Percentiles rank a stretch among this genome's conserved stretches.
Evolutionary conservation across 2,797 vertebrate species (phyloP).

Genomic region (Darevskia nairensis): DNA sequence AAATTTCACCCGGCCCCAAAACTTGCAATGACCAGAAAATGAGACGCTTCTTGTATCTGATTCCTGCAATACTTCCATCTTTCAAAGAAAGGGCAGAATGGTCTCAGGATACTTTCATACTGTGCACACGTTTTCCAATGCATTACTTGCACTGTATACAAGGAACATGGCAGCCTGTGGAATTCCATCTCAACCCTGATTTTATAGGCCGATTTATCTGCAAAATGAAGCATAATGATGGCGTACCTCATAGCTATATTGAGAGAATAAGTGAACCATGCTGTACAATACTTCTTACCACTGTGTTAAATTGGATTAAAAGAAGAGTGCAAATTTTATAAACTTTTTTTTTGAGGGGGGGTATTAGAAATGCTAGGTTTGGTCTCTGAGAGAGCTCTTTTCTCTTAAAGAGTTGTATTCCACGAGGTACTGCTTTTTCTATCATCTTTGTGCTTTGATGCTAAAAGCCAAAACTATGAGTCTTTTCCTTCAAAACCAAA

Average conservation of each 20-base stretch:
- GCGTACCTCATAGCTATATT: background rate
- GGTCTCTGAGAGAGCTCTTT: background rate
- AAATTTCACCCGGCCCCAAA: background rate
- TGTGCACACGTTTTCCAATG: background rate
- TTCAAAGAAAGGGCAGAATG: background rate
- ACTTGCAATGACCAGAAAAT: background rate
- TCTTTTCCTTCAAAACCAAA: background rate
- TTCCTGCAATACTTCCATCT: background rate
- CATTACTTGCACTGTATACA: background rate
- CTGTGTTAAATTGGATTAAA: constrained; percentile 14
- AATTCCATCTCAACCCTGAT: background rate
- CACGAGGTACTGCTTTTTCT: background rate
- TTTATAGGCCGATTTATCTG: background rate
- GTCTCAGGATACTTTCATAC: background rate
- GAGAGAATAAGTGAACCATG: background rate
- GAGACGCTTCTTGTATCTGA: background rate
- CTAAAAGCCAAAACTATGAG: background rate
- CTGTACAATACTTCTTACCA: background rate
- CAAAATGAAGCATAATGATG: background rate
- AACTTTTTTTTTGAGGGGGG: background rate
- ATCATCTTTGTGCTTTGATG: background rate
- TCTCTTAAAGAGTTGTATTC: background rate
- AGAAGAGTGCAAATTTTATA: background rate
- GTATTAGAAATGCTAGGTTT: background rate
- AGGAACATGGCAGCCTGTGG: background rate